Percentiles rank a stretch among this genome's conserved stretches.
phyloP scores from a whole-genome alignment of 1,140 invertebrate species.

The Halyomorpha halys region DNA sequence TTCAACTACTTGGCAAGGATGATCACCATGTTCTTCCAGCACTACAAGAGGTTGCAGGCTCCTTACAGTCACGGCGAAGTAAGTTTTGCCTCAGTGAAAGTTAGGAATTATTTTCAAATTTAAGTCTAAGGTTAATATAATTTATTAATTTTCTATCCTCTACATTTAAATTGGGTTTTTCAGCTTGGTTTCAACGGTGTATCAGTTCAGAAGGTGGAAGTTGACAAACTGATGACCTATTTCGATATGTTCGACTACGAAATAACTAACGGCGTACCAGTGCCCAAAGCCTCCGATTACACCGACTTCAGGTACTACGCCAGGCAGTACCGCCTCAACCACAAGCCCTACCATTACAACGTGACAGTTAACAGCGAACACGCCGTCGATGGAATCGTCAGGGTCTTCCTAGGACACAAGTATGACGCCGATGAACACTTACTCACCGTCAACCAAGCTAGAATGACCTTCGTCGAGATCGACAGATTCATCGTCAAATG shows the following conservation, averaged over 20 bases:
- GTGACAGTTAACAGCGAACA: slow-evolving; percentile 47
- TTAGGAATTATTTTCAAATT: no score
- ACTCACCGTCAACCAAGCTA: slow-evolving; percentile 30
- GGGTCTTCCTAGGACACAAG: slow-evolving; percentile 59
- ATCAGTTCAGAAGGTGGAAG: slow-evolving; percentile 48
- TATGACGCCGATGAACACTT: slow-evolving; percentile 45
- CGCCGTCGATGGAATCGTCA: slow-evolving; percentile 42
- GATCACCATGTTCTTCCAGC: slow-evolving; percentile 44
- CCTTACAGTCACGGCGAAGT: slow-evolving; percentile 45
- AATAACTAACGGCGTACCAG: slow-evolving; percentile 35
- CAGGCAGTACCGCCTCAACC: slow-evolving; percentile 45
- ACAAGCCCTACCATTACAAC: slow-evolving; percentile 53
- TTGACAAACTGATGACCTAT: slow-evolving; percentile 34
- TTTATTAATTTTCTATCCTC: no score
- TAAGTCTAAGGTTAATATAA: no score
- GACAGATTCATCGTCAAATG: slow-evolving; percentile 34
- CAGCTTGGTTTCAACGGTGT: slow-evolving; percentile 49
- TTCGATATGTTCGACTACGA: slow-evolving; percentile 22
- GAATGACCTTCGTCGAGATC: slow-evolving; percentile 34
- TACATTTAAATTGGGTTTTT: background rate
- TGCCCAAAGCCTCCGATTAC: slow-evolving; percentile 54
- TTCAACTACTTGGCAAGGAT: slow-evolving; percentile 41
- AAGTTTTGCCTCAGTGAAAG: background rate
- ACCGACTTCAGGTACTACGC: slow-evolving; percentile 40
- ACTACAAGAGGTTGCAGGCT: slow-evolving; percentile 38